Evolutionary conservation across 2,113 vertebrate genomes (phyloP).

Genomic region (Microtus richardsoni): DNA sequence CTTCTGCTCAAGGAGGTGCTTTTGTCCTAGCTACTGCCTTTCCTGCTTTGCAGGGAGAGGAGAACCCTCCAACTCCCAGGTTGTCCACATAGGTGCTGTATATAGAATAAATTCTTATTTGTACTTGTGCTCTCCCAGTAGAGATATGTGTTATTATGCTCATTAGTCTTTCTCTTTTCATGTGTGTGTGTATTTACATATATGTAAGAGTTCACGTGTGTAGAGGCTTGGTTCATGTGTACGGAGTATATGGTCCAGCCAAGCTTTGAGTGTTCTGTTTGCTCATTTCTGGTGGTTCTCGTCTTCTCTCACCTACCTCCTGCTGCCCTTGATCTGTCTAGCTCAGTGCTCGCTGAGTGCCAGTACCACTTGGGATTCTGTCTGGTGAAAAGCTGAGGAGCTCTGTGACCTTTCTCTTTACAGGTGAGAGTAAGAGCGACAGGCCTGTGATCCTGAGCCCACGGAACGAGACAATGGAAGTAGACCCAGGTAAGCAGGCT

Average conservation of each 20-base stretch:
- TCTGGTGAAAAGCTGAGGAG: neutral
- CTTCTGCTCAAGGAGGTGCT: neutral
- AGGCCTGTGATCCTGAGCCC: slow-evolving; percentile 88
- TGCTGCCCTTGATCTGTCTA: neutral
- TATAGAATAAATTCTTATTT: neutral
- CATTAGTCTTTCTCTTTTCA: neutral
- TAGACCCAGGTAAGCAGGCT: slow-evolving; percentile 88
- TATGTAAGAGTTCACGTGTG: neutral
- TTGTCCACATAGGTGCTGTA: neutral
- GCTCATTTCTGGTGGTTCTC: neutral
- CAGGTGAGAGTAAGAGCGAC: slow-evolving; percentile 62
- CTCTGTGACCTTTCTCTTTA: slow-evolving; percentile 48
- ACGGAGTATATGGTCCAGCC: neutral
- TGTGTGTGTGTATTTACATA: neutral
- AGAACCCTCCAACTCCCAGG: neutral
- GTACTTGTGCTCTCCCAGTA: neutral
- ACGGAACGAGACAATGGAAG: slow-evolving; percentile 85
- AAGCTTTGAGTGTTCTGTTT: rapidly evolving
- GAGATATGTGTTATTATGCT: neutral
- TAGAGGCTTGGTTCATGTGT: no score
- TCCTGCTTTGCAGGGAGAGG: neutral
- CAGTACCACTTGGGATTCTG: neutral
- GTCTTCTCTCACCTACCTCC: neutral
- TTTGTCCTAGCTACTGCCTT: rapidly evolving
- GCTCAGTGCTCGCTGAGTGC: neutral